Base-by-base conservation (phyloP, 2,888 invertebrate genomes). In the Lycaena phlaeas region DNA sequence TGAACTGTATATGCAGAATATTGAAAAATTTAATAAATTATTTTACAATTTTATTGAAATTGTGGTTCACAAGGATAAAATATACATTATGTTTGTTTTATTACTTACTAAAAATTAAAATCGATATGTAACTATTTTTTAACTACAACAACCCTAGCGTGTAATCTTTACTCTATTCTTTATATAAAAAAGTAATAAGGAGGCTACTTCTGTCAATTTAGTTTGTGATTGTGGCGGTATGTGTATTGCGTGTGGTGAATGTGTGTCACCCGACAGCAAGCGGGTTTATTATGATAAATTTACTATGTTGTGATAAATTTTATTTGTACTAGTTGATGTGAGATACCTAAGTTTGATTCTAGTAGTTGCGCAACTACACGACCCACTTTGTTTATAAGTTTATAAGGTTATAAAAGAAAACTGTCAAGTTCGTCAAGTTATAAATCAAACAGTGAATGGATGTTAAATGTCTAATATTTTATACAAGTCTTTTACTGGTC, bases 371-470 rank as follows among this genome's bases (percentile, higher is more conserved):
- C 31, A 39, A 39, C 31, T 17, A 15, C 11, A 31, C 39, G 25
- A 39, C 39, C 39, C 31, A 31, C 39, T 30, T 30, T 31, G 34
- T 34, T 34, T 34, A 34, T 34, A 34, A 22, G 12, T 22, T 34
- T 12, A 34, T 1, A 34, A 34, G 34, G 34, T 34, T 34, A 34
- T 22, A 34, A 18, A 3, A 31, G 18, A 30, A 30, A 14, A 30
- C 30, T 30, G 30, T 34, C 34, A 34, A 30, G 15, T 29, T 15
- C 7, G 15, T n/a, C n/a, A 30, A 34, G 11, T 22, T 34, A 12
- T 34, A 34, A 38, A 37, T 34, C 22, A 42, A 44, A 42, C 39
- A 40, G 44, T 47, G 41, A 42, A 45, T 51, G 49, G 45, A 40
- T 44, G 42, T 38, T 42, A 41, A 39, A 37, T 44, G 18, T 31